phyloP scores from a whole-genome alignment of 92 coral and sea anemone genomes.

The Umimayanthus chanpuru region DNA sequence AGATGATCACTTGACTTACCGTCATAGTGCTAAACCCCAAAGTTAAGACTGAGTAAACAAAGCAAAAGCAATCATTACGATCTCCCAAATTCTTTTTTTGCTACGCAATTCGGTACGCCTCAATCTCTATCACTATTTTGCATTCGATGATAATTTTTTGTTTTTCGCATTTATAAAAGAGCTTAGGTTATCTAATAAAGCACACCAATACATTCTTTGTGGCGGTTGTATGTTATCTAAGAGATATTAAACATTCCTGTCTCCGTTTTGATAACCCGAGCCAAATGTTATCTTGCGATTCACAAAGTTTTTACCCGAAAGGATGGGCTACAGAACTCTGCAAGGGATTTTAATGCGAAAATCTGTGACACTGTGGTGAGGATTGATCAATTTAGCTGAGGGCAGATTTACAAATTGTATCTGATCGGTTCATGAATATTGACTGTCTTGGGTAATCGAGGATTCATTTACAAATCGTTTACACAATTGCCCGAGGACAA shows the following conservation, averaged over 20 bases:
- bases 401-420: slow-evolving; percentile 6
- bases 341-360: slow-evolving; percentile 27
- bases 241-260: slow-evolving; percentile 23
- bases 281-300: slow-evolving; percentile 10
- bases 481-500: slow-evolving; percentile 17
- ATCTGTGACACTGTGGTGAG: not conserved
- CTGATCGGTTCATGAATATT: slow-evolving; percentile 14
- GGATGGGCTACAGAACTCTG: not conserved
- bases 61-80: slow-evolving; percentile 9
- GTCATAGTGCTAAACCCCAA: slow-evolving; percentile 16
- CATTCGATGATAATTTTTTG: slow-evolving; percentile 10
- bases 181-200: slow-evolving; percentile 27
- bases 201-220: slow-evolving; percentile 29
- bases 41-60: slow-evolving; percentile 34
- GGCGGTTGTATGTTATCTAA: slow-evolving; percentile 39
- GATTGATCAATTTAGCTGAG: slow-evolving; percentile 28
- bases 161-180: slow-evolving; percentile 34
- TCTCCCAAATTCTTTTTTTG: slow-evolving; percentile 33
- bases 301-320: slow-evolving; percentile 1
- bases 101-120: slow-evolving; percentile 22
- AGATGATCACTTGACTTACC: slow-evolving; percentile 20
- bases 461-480: slow-evolving; percentile 30
- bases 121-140: not conserved
- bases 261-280: not conserved
- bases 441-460: slow-evolving; percentile 17